Percentiles rank a stretch among this genome's conserved stretches.
Conservation (phyloP, 2,888 invertebrate genomes). For the Doris montereyensis region DNA sequence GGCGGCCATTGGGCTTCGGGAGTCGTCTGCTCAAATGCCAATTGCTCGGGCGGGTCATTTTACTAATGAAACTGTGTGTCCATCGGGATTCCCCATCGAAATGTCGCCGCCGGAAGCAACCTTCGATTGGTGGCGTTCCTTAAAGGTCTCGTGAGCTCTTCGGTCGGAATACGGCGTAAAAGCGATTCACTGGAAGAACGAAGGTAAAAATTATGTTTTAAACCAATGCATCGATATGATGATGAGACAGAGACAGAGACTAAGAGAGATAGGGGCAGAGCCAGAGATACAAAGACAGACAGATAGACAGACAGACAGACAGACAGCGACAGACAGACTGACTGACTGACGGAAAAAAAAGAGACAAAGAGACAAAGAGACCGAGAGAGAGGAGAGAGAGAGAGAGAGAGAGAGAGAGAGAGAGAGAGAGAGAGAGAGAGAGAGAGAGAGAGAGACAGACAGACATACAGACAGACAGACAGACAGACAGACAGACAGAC, state of each 20-base stretch:
- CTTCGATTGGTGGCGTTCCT: background rate
- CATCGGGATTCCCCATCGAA: background rate
- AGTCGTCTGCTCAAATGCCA: background rate
- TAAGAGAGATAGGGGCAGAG: too few species aligned
- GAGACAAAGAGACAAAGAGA: background rate
- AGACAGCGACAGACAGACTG: too few species aligned
- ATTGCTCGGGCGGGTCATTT: background rate
- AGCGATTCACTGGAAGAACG: too few species aligned
- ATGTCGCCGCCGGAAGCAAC: background rate
- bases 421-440: background rate
- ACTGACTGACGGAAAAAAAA: too few species aligned
- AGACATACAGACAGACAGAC: constrained; percentile 13
- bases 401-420: background rate
- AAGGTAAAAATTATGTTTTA: too few species aligned
- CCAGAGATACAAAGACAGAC: too few species aligned
- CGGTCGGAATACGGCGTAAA: background rate
- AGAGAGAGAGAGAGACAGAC: constrained; percentile 39
- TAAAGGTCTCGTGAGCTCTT: background rate
- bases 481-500: background rate
- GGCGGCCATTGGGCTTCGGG: background rate
- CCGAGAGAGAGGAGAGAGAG: background rate
- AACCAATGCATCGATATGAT: too few species aligned
- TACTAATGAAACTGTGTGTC: background rate
- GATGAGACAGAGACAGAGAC: too few species aligned
- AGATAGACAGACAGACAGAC: too few species aligned